Base-by-base conservation (phyloP, 1,140 invertebrate species). In the Drosophila serrata region DNA sequence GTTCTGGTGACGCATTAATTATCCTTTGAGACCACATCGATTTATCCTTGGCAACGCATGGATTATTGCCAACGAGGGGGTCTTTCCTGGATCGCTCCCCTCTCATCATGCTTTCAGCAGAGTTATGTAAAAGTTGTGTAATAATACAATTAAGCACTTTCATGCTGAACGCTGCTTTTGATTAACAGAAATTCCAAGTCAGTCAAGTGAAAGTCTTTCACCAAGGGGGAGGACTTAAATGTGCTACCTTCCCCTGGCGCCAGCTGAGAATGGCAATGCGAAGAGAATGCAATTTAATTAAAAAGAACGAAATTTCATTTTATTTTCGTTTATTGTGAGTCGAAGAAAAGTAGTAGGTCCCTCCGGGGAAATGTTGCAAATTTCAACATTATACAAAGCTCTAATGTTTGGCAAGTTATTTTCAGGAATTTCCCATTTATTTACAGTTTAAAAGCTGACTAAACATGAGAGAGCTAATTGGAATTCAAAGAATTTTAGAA, bases 111-210 rank as follows among this genome's bases (percentile, higher is more conserved):
- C 63, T 9, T 37, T 69, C 33, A n/a, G 31, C 27, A 27, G 40
- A 22, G 29, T 55, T 55, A 37, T 55, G 51, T 51, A 62, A 75
- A 87, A 84, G 79, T 87, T 87, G 82, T 88, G 84, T 60, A 87
- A 87, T 90, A 86, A 87, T 84, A 88, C 80, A 87, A 87, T 87
- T 87, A 77, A 78, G 85, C 76, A 88, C 65, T 88, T 80, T 87
- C 84, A 88, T 88, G 75, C 75, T 67, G 61, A 88, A 55, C 42
- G 24, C 85, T 88, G 84, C 68, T 60, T 80, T 87, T 87, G 84
- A 87, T 87, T 88, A 88, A 82, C 82, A 55, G 63, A 77, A 87
- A 88, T 76, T 76, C 75, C 82, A 64, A 80, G 76, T 68, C 55
- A 87, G 69, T 58, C 45, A 67, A 73, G 59, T 63, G 79, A 59